Conservation (phyloP, 1,140 invertebrate species). For the Drosophila oshimai region DNA sequence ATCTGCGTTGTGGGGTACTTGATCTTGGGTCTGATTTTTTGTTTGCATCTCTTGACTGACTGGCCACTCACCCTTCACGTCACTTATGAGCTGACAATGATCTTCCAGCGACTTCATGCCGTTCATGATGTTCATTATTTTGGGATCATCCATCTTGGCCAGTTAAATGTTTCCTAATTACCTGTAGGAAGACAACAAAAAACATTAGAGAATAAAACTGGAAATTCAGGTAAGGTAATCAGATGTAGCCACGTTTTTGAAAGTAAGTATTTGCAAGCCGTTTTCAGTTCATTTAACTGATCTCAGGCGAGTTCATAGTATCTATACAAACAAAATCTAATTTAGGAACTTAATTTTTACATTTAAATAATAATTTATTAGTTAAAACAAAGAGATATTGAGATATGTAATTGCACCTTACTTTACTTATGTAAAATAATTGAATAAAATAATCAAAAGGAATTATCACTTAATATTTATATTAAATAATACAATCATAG, state of each 20-base stretch:
- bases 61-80: constrained; percentile 56
- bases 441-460: too few relatives aligned
- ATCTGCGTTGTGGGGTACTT: neutral
- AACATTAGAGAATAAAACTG: constrained; percentile 2
- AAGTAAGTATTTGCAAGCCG: neutral
- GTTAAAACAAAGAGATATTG: too few relatives aligned
- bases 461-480: too few relatives aligned
- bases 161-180: constrained; percentile 16
- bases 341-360: too few relatives aligned
- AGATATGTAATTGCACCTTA: too few relatives aligned
- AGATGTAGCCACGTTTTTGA: too few relatives aligned
- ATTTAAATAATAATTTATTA: too few relatives aligned
- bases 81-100: constrained; percentile 69
- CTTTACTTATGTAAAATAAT: too few relatives aligned
- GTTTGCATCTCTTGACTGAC: neutral
- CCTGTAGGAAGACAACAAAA: constrained; percentile 19
- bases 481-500: too few relatives aligned
- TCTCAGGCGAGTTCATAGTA: too few relatives aligned
- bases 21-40: constrained; percentile 11
- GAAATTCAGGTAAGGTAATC: neutral
- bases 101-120: constrained; percentile 63
- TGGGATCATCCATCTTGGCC: constrained; percentile 58
- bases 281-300: neutral
- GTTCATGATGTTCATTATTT: constrained; percentile 66
- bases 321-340: too few relatives aligned